phyloP scores from a whole-genome alignment of 2,113 vertebrate genomes.

The Tonatia bakeri region DNA sequence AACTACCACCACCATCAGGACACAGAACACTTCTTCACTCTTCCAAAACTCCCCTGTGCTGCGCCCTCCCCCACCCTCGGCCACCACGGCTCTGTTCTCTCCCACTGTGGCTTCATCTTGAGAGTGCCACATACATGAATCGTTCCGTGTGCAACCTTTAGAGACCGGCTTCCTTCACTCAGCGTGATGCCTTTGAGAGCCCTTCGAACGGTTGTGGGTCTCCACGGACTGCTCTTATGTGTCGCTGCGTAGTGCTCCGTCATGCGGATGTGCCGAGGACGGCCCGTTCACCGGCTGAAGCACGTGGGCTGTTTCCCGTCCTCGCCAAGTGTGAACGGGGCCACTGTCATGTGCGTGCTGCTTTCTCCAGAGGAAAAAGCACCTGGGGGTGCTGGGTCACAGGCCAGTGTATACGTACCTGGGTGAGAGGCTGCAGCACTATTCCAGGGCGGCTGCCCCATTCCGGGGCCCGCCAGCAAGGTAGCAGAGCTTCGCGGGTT shows the following conservation, averaged over 20 bases:
- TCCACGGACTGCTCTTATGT: background rate
- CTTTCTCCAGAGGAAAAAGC: background rate
- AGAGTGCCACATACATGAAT: background rate
- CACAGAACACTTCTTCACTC: background rate
- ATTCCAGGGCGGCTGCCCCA: rapidly evolving
- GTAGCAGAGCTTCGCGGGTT: background rate
- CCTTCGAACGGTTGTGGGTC: rapidly evolving
- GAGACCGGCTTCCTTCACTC: background rate
- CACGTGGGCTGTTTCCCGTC: background rate
- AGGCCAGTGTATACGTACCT: too few relatives aligned
- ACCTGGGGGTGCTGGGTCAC: background rate
- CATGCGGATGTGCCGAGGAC: rapidly evolving
- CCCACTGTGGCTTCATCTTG: background rate
- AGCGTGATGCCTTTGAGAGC: background rate
- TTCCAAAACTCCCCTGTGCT: too few relatives aligned
- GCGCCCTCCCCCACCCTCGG: background rate
- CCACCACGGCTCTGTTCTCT: background rate
- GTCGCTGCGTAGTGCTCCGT: rapidly evolving
- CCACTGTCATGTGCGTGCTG: background rate
- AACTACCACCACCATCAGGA: background rate
- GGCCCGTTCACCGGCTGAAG: too few relatives aligned
- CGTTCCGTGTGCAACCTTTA: background rate
- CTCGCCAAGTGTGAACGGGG: background rate
- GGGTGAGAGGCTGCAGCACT: too few relatives aligned
- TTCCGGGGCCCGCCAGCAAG: rapidly evolving